phyloP scores from a whole-genome alignment of 2,888 invertebrate species.

The Lithophane ornitopus region DNA sequence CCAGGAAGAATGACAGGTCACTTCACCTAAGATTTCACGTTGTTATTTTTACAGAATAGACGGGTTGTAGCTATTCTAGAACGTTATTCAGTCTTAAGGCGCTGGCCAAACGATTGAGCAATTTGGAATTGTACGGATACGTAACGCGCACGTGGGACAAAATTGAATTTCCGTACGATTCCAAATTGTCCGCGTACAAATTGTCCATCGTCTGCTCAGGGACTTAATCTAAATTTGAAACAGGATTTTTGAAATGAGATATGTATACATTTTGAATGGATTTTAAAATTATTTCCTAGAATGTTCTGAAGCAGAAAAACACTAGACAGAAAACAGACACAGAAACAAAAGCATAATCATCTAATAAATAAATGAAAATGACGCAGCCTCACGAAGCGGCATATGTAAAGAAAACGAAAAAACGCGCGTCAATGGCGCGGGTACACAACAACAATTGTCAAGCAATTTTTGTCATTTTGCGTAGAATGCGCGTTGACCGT shows the following conservation, averaged over 20 bases:
- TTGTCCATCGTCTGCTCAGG: too few relatives aligned
- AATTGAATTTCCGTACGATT: too few relatives aligned
- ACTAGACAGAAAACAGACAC: conserved; percentile 27
- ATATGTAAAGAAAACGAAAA: conserved; percentile 75
- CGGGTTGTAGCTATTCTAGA: not conserved
- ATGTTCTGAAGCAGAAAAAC: conserved; percentile 6
- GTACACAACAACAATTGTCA: conserved; percentile 87
- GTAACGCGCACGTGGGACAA: too few relatives aligned
- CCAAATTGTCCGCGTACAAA: too few relatives aligned
- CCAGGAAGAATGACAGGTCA: too few relatives aligned
- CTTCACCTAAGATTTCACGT: too few relatives aligned
- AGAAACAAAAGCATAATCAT: conserved; percentile 56
- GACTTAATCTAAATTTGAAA: not conserved
- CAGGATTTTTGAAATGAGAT: not conserved
- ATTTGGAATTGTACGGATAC: too few relatives aligned
- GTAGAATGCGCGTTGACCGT: conserved; percentile 81
- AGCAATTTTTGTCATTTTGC: conserved; percentile 87
- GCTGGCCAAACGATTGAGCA: too few relatives aligned
- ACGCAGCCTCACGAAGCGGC: conserved; percentile 67
- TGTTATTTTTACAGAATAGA: not conserved
- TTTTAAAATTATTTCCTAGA: not conserved
- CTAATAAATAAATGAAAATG: conserved; percentile 74
- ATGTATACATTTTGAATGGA: not conserved
- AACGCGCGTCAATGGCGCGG: conserved; percentile 72
- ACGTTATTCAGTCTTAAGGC: not conserved